Evolutionary conservation across 2,888 invertebrate species (phyloP).

Genomic region (Trichogramma evanescens): DNA sequence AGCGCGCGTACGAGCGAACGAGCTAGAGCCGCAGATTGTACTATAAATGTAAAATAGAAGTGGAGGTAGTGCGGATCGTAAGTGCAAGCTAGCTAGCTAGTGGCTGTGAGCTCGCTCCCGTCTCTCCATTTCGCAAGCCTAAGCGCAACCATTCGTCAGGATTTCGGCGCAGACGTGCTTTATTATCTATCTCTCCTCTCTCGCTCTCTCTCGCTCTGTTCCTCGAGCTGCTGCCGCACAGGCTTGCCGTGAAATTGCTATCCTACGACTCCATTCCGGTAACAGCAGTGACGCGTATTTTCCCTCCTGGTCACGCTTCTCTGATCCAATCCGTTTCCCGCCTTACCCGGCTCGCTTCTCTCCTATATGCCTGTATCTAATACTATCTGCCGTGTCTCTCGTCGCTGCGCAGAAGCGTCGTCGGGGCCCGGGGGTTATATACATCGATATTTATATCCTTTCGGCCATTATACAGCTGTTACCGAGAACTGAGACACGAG

Average conservation of each 20-base stretch:
- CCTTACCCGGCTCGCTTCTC: conserved; percentile 27
- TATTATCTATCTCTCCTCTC: conserved; percentile 31
- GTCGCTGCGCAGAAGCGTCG: not conserved
- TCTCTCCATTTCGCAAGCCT: conserved; percentile 48
- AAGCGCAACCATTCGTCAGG: conserved; percentile 49
- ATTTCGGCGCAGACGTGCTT: conserved; percentile 48
- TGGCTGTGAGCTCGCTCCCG: conserved; percentile 39
- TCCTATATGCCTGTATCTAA: not conserved
- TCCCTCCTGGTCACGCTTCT: conserved; percentile 26
- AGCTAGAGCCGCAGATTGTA: conserved; percentile 32
- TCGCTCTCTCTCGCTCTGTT: no score
- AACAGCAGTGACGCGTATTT: conserved; percentile 24
- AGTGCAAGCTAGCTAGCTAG: conserved; percentile 20
- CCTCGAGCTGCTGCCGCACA: conserved; percentile 29
- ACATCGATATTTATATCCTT: no score
- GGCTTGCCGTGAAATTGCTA: conserved; percentile 44
- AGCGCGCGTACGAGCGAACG: conserved; percentile 27
- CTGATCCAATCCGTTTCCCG: conserved; percentile 40
- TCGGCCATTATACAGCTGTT: no score
- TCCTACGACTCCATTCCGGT: conserved; percentile 47
- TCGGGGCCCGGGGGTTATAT: not conserved
- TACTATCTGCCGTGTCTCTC: not conserved
- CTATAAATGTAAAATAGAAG: no score
- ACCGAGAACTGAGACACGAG: no score
- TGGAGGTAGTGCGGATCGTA: no score